Percentiles rank a stretch among this genome's conserved stretches.
These are phyloP conservation scores for Octodon degus DNA, from an alignment of 2,113 vertebrate genomes.

Conservation along the genomic window DNA sequence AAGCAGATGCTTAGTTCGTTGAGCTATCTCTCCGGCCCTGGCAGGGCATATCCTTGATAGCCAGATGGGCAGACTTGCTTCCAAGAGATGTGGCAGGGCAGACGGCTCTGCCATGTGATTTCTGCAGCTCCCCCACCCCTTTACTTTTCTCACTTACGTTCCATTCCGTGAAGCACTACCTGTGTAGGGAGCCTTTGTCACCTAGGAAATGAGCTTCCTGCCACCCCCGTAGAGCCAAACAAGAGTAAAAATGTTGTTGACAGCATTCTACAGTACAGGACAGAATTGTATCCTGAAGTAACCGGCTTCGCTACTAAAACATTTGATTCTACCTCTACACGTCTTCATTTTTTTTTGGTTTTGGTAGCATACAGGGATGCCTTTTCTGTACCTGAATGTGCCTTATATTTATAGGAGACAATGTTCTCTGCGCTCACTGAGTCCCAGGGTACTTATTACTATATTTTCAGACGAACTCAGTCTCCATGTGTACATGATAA, in stretches of 20 bases:
- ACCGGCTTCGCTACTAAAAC: neutral
- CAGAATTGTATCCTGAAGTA: neutral
- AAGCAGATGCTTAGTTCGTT: too few relatives aligned
- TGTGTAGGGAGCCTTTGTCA: neutral
- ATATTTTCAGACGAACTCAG: constrained; percentile 70
- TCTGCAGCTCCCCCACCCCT: neutral
- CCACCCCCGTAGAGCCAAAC: neutral
- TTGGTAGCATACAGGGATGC: neutral
- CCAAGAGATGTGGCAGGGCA: neutral
- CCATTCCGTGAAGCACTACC: neutral
- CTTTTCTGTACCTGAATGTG: neutral
- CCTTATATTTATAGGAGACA: constrained; percentile 44
- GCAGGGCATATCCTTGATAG: neutral
- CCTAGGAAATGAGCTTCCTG: neutral
- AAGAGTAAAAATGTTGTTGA: neutral
- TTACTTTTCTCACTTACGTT: neutral
- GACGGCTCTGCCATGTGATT: neutral
- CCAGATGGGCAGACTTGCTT: neutral
- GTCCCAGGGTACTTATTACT: constrained; percentile 46
- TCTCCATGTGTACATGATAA: constrained; percentile 57
- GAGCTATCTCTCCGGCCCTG: too few relatives aligned
- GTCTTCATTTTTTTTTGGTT: neutral
- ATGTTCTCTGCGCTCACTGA: constrained; percentile 54
- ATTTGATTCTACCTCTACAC: neutral
- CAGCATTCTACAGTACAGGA: neutral